Evolutionary conservation across 2,797 vertebrate genomes (phyloP).

Genomic region (Melanotaenia parkinsoni): DNA sequence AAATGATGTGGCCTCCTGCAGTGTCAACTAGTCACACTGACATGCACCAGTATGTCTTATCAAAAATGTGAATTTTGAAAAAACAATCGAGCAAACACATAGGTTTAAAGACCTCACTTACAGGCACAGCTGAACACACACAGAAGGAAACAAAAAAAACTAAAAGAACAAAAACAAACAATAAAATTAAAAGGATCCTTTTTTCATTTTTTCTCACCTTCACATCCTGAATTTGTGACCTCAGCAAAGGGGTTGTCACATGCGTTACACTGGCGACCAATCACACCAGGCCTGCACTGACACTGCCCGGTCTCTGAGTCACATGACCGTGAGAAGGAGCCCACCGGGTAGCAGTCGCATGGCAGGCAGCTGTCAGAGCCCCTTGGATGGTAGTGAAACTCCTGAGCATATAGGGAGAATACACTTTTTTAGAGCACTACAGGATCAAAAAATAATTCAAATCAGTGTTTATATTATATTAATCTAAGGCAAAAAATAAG

Average conservation of each 20-base stretch:
- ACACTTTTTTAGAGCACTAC: background rate
- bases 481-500: background rate
- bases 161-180: background rate
- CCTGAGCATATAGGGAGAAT: conserved; percentile 77
- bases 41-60: background rate
- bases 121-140: background rate
- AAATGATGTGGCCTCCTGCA: background rate
- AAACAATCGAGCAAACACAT: background rate
- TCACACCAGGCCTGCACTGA: conserved; percentile 94
- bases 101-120: background rate
- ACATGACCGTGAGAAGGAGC: conserved; percentile 94
- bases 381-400: conserved; percentile 91
- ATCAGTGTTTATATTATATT: too few relatives aligned
- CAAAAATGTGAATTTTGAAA: background rate
- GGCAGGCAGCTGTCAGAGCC: conserved; percentile 92
- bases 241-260: conserved; percentile 98
- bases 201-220: conserved; percentile 81
- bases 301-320: conserved; percentile 92
- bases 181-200: background rate
- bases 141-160: background rate
- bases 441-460: background rate
- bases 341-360: conserved; percentile 97
- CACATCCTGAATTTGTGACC: conserved; percentile 93
- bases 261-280: conserved; percentile 94
- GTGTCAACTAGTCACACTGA: conserved; percentile 6